Conservation (phyloP, 2,113 vertebrate species). For the Pterophyllum scalare region DNA sequence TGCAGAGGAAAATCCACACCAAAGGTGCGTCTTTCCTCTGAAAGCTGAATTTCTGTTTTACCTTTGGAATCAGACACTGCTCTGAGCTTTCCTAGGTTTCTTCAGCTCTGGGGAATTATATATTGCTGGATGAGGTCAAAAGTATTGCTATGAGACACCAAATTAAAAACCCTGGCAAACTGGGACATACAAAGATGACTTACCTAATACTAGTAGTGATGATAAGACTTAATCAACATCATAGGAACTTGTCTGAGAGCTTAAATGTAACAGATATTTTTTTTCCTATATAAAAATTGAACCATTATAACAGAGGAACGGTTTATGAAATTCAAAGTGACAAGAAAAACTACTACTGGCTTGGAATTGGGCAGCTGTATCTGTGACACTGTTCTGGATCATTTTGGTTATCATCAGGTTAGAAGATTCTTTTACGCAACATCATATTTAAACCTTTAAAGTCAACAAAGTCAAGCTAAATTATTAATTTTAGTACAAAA, state of each 20-base stretch:
- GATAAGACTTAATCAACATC: not conserved
- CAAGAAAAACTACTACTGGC: not conserved
- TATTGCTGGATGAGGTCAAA: not conserved
- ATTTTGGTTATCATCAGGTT: not conserved
- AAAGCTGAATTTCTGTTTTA: not conserved
- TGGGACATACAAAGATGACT: not conserved
- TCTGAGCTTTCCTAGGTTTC: not conserved
- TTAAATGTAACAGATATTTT: not conserved
- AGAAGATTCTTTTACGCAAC: not conserved
- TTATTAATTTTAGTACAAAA: not conserved
- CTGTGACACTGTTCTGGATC: not conserved
- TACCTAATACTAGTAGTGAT: not conserved
- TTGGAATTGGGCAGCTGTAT: not conserved
- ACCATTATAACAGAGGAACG: not conserved
- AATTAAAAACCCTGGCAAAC: not conserved
- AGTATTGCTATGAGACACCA: not conserved
- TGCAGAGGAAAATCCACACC: not conserved
- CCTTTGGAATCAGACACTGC: not conserved
- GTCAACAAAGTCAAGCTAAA: not conserved
- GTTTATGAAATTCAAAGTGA: not conserved
- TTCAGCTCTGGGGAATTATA: not conserved
- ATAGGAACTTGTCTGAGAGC: not conserved
- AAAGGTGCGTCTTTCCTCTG: not conserved
- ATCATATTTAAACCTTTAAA: not conserved
- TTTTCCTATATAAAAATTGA: not conserved